phyloP scores from a whole-genome alignment of 2,113 vertebrate genomes.

The Lucifuga dentata region DNA sequence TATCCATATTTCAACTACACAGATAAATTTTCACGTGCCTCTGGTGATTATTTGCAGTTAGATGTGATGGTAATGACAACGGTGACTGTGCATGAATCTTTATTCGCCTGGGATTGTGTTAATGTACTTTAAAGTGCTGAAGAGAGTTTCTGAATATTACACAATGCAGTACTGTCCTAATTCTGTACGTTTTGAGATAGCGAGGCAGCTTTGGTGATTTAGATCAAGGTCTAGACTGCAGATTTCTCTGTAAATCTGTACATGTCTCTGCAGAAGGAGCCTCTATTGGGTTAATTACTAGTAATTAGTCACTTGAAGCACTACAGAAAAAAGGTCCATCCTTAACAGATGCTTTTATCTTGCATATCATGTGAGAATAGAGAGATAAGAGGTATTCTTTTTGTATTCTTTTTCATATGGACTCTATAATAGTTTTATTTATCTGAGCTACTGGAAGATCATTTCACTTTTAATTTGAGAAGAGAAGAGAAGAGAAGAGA shows the following conservation, averaged over 20 bases:
- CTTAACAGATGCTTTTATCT: constrained; percentile 72
- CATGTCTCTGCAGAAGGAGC: constrained; percentile 60
- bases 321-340: constrained; percentile 47
- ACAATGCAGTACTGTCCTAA: constrained; percentile 35
- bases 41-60: constrained; percentile 37
- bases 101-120: constrained; percentile 27
- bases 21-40: constrained; percentile 41
- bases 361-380: constrained; percentile 46
- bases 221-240: constrained; percentile 64
- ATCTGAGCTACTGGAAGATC: constrained; percentile 18
- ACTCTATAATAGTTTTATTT: constrained; percentile 24
- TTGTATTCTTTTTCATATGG: constrained; percentile 17
- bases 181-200: constrained; percentile 37
- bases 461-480: constrained; percentile 43
- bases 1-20: constrained; percentile 62
- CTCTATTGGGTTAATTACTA: constrained; percentile 72
- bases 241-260: constrained; percentile 62
- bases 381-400: constrained; percentile 59
- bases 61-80: constrained; percentile 38
- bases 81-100: constrained; percentile 25
- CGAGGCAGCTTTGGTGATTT: constrained; percentile 45
- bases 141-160: constrained; percentile 16
- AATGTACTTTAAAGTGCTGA: constrained; percentile 18
- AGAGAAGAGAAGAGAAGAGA: constrained; percentile 12
- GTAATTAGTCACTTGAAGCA: constrained; percentile 67